phyloP scores from a whole-genome alignment of 2,888 invertebrate species.

The Xanthia togata region DNA sequence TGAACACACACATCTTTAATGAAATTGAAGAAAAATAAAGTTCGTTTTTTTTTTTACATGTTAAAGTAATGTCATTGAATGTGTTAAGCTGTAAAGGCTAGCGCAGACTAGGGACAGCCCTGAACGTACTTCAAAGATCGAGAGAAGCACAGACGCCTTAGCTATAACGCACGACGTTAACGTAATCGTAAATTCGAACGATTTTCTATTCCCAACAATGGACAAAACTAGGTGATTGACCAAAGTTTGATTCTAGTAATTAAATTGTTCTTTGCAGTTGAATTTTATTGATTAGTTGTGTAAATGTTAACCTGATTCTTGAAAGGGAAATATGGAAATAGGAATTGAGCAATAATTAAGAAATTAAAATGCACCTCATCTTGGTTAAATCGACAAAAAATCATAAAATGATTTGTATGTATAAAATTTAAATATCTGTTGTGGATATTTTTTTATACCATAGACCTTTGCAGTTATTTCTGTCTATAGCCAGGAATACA shows the following conservation, averaged over 20 bases:
- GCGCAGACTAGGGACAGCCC: not conserved
- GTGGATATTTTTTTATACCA: not conserved
- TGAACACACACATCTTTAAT: conserved; percentile 23
- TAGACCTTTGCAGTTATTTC: not conserved
- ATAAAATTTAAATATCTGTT: conserved; percentile 9
- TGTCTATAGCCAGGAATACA: too few relatives aligned
- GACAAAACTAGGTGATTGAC: not conserved
- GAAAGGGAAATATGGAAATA: not conserved
- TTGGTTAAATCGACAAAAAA: conserved; percentile 20
- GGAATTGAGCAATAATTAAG: not conserved
- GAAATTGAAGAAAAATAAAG: not conserved
- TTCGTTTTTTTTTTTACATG: not conserved
- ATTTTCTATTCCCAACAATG: not conserved
- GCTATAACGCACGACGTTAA: not conserved
- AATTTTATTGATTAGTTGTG: conserved; percentile 2
- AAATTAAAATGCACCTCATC: not conserved
- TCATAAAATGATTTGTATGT: conserved; percentile 38
- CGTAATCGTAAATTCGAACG: too few relatives aligned
- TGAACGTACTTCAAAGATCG: not conserved
- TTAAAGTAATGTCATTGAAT: not conserved
- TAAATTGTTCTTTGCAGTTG: not conserved
- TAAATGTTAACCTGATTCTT: not conserved
- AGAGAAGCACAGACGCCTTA: not conserved
- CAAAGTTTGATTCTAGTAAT: not conserved
- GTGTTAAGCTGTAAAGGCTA: not conserved